These are phyloP conservation scores for Heteromyza rotundicornis DNA, from an alignment of 2,888 invertebrate genomes.

Conservation along the genomic window DNA sequence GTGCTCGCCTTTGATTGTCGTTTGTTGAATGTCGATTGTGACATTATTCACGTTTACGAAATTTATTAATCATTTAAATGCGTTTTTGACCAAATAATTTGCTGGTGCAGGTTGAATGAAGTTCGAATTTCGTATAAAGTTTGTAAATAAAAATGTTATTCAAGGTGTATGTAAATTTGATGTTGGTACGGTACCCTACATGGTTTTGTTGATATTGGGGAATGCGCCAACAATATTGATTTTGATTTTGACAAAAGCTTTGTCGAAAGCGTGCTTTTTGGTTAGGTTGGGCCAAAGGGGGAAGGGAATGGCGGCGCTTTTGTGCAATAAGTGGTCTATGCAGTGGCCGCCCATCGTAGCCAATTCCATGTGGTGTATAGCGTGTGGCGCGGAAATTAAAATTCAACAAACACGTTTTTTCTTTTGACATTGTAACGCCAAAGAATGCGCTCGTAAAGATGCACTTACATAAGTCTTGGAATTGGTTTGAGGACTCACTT, in stretches of 20 bases:
- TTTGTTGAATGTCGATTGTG: conserved; percentile 37
- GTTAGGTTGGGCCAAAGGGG: too few species aligned
- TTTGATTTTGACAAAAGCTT: neutral
- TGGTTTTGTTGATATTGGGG: too few species aligned
- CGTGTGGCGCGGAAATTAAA: conserved; percentile 15
- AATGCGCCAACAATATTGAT: neutral
- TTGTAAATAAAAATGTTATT: neutral
- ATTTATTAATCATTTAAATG: conserved; percentile 53
- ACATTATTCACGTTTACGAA: conserved; percentile 48
- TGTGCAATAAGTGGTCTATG: neutral
- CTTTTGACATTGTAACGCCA: conserved; percentile 50
- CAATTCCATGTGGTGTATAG: too few species aligned
- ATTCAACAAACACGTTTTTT: conserved; percentile 29
- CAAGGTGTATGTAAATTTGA: conserved; percentile 48
- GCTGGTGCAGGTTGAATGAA: neutral
- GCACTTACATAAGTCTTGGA: conserved; percentile 16
- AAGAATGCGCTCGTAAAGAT: conserved; percentile 37
- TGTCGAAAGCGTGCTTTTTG: too few species aligned
- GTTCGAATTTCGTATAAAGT: neutral
- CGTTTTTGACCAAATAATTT: conserved; percentile 26
- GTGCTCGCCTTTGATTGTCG: conserved; percentile 16
- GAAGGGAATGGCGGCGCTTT: neutral
- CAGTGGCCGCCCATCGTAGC: neutral
- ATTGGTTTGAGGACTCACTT: neutral
- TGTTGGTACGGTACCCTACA: neutral